Evolutionary conservation across 2,888 invertebrate species (phyloP).

Genomic region (Acleris literana): DNA sequence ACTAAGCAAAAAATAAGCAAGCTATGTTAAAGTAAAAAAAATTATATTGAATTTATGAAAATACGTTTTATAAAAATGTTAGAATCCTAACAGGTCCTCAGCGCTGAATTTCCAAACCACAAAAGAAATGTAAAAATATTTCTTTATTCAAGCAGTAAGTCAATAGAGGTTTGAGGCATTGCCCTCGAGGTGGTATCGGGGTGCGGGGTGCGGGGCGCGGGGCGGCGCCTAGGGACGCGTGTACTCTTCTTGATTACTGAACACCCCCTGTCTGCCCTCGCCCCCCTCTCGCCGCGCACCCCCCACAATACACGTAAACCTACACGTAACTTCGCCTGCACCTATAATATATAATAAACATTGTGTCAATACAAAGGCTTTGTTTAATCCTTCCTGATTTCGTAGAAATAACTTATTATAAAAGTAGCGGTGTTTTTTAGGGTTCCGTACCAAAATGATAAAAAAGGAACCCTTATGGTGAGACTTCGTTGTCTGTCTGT

Average conservation of each 20-base stretch:
- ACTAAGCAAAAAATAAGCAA: not conserved
- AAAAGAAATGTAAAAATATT: constrained; percentile 74
- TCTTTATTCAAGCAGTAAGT: constrained; percentile 72
- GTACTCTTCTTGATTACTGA: constrained; percentile 84
- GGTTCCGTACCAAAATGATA: no score
- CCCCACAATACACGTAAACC: constrained; percentile 68
- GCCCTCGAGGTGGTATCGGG: constrained; percentile 69
- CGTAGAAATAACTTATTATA: not conserved
- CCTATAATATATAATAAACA: constrained; percentile 26
- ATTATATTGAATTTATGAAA: not conserved
- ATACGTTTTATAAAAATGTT: not conserved
- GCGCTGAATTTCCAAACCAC: constrained; percentile 70
- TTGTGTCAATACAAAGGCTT: constrained; percentile 16
- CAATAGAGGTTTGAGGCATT: constrained; percentile 81
- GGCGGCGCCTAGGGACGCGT: constrained; percentile 75
- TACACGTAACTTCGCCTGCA: constrained; percentile 47
- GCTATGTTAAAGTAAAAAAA: not conserved
- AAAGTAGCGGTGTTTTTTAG: not conserved
- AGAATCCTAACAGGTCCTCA: constrained; percentile 30
- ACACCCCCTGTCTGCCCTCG: constrained; percentile 57
- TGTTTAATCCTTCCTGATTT: constrained; percentile 2
- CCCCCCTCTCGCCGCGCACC: constrained; percentile 55
- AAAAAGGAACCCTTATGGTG: no score
- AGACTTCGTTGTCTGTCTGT: no score
- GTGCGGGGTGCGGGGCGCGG: constrained; percentile 42